Conservation (phyloP, 2,113 vertebrate species). For the Todiramphus chloris region DNA sequence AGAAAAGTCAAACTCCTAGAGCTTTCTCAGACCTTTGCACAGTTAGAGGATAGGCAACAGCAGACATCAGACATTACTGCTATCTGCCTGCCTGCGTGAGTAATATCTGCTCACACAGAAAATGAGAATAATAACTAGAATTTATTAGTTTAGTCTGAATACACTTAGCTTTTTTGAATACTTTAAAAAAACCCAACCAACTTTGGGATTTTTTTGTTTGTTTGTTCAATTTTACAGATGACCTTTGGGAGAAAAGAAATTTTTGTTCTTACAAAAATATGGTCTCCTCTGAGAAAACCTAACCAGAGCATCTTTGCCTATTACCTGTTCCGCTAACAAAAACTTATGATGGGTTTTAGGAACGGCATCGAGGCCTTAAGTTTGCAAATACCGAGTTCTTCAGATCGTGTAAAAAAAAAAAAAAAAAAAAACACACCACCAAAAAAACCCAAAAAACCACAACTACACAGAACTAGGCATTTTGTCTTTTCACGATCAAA, state of each 20-base stretch:
- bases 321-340: background rate
- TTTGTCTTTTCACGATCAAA: background rate
- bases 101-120: fast-evolving
- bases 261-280: background rate
- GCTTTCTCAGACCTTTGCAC: background rate
- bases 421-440: background rate
- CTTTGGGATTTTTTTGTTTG: background rate
- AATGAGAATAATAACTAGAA: background rate
- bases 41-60: background rate
- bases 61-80: background rate
- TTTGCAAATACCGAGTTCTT: background rate
- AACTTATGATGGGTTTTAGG: fast-evolving
- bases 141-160: background rate
- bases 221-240: background rate
- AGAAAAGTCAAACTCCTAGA: background rate
- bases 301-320: background rate
- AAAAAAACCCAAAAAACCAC: background rate
- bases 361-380: background rate
- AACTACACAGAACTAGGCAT: background rate
- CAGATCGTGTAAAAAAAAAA: background rate
- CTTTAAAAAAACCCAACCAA: background rate
- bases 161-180: background rate
- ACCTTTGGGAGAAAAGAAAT: background rate
- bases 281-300: background rate
- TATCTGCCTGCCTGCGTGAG: fast-evolving